phyloP scores from a whole-genome alignment of 2,888 invertebrate species.

The Nephrotoma flavescens region DNA sequence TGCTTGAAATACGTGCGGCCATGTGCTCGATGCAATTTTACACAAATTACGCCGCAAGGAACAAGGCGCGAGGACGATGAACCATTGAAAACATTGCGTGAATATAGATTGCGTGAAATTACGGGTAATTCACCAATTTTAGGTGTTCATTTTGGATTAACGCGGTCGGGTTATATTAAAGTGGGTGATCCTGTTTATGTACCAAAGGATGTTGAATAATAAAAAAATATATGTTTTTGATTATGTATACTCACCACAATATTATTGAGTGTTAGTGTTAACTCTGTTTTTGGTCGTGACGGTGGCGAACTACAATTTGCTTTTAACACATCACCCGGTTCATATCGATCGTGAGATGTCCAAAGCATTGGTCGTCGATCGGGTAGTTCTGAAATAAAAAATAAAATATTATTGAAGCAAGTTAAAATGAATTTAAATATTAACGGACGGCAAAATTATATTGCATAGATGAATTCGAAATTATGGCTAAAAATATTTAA shows the following conservation, averaged over 20 bases:
- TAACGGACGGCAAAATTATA: too few species aligned
- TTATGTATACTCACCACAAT: slow-evolving; percentile 48
- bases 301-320: slow-evolving; percentile 71
- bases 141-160: slow-evolving; percentile 34
- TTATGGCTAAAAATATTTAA: too few species aligned
- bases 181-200: slow-evolving; percentile 35
- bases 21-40: slow-evolving; percentile 48
- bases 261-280: slow-evolving; percentile 65
- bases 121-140: slow-evolving; percentile 31
- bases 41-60: slow-evolving; percentile 53
- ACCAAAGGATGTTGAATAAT: not conserved
- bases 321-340: slow-evolving; percentile 54
- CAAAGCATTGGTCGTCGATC: slow-evolving; percentile 47
- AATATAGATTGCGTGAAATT: slow-evolving; percentile 33
- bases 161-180: slow-evolving; percentile 24
- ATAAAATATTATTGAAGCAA: not conserved
- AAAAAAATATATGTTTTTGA: not conserved
- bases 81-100: slow-evolving; percentile 48
- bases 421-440: not conserved
- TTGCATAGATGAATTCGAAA: too few species aligned
- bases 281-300: slow-evolving; percentile 56
- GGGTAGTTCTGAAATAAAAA: slow-evolving; percentile 52
- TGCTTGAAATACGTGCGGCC: slow-evolving; percentile 48
- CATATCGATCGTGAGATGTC: slow-evolving; percentile 59
- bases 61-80: slow-evolving; percentile 39